Evolutionary conservation across 1,140 invertebrate genomes (phyloP).

Genomic region (Rhysida immarginata): DNA sequence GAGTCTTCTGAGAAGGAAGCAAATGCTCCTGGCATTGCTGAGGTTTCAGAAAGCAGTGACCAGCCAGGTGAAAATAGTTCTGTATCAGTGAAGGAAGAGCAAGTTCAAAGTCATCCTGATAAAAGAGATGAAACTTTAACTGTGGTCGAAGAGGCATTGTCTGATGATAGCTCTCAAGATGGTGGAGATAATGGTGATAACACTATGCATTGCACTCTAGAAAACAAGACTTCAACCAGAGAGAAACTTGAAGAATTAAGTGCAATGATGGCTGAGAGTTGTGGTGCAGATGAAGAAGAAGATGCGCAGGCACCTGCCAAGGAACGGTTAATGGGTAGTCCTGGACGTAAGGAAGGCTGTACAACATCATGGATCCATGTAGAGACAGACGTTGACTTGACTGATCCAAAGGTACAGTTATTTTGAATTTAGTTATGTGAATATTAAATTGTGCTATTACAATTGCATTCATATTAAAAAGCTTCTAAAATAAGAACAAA

Average conservation of each 20-base stretch:
- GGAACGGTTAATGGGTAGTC: not conserved
- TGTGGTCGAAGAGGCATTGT: not conserved
- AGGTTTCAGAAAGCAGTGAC: not conserved
- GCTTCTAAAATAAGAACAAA: too few species aligned
- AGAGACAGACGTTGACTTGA: slow-evolving; percentile 55
- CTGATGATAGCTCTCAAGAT: not conserved
- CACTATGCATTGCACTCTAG: not conserved
- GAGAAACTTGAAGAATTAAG: slow-evolving; percentile 8
- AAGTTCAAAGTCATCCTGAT: not conserved
- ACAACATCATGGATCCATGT: slow-evolving; percentile 61
- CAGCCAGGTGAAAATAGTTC: not conserved
- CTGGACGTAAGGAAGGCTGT: slow-evolving; percentile 40
- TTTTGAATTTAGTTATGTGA: too few species aligned
- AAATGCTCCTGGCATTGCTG: not conserved
- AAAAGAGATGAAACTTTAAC: not conserved
- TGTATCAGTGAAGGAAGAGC: not conserved
- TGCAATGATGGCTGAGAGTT: slow-evolving; percentile 7
- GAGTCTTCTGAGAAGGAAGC: not conserved
- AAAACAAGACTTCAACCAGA: not conserved
- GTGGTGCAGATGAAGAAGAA: slow-evolving; percentile 19
- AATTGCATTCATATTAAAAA: too few species aligned
- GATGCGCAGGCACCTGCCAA: slow-evolving; percentile 22
- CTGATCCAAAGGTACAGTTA: slow-evolving; percentile 49
- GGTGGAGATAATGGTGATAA: not conserved
- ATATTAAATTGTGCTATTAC: too few species aligned